Evolutionary conservation across 2,797 vertebrate species (phyloP), one percentile per base, ranked within the genome.

Genomic region (Yasuhikotakia modesta): DNA sequence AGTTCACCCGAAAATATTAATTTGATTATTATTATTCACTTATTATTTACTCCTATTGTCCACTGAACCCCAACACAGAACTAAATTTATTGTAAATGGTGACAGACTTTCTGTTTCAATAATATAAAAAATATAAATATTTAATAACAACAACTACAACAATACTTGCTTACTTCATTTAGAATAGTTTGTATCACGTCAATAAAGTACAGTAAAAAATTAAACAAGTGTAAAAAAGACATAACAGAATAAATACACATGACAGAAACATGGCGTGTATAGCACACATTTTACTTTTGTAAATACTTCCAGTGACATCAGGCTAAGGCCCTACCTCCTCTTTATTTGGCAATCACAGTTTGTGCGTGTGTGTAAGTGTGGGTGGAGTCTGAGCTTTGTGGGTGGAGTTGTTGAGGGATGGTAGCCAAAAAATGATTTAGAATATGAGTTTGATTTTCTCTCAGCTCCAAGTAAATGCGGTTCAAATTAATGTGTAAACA

Each of bases 401-500:
- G 43, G 52, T 68, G 53, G 64, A 32, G 65, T 32, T 19, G 63
- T 58, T 53, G n/a, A 58, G 11, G 43, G 69, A 65, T 61, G 10
- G 30, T 3, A 4, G 65, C 55, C 32, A 53, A 61, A 57, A 86
- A 81, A 73, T 66, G 8, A 60, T 75, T 76, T 58, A 79, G 76
- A 87, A 89, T 76, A 87, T 81, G 83, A 88, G 22, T 88, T 87
- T 86, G 11, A 89, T 90, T 91, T 89, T 60, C 22, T 79, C 46
- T 73, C 43, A 73, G 69, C 83, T 83, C 58, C 3, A 84, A 83
- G 79, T 61, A 53, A 80, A 78, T 48, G 35, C 50, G 79, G 58
- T 87, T 85, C 80, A 90, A 87, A 74, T 89, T 86, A 86, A 87
- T 70, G 83, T 79, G 53, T 73, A 67, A 87, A 86, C 67, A 85